Evolutionary conservation across 2,797 vertebrate species (phyloP), one percentile per base, ranked within the genome.

Genomic region (Rhinoraja longicauda): DNA sequence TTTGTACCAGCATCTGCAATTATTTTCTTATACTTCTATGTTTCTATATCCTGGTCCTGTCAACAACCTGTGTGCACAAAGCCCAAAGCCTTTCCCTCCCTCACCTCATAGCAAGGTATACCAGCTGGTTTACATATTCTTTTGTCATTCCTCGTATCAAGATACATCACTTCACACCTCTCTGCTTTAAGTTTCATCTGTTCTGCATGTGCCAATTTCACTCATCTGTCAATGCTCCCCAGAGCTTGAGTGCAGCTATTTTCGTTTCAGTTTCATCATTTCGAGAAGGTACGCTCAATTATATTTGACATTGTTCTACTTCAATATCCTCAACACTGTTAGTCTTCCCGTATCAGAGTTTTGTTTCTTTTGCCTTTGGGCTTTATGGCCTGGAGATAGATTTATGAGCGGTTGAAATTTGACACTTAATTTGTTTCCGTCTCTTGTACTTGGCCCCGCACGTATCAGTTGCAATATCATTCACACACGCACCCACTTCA

Each of bases 351-450:
- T 67, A 64, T 84, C 64, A 88, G 59, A 88, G 15, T 88, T 88
- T 67, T 32, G 84, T 88, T 88, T 64, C 29, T 88, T 64, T 88
- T 78, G 75, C 75, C 75, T 88, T 64, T 64, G 57, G 82, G 82
- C 8, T 32, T 32, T 13, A 53, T 32, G 59, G 82, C 45, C 81
- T 57, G 0, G 24, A 82, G 53, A 88, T 32, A 88, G 59, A 88
- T 88, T 67, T 67, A 88, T 88, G 84, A 88, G 59, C n/a, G 36
- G n/a, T 21, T 64, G 84, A 88, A 88, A 88, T 32, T 9, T 88
- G 84, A 88, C 84, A 67, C 32, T 88, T 67, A 59, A 88, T 88
- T 88, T 88, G 29, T 88, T 64, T 88, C 21, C n/a, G 3, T 13
- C 62, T 64, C 59, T 62, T 36, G n/a, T 21, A 88, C n/a, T 21